phyloP scores from a whole-genome alignment of 92 coral and sea anemone species.

The Nematostella vectensis region DNA sequence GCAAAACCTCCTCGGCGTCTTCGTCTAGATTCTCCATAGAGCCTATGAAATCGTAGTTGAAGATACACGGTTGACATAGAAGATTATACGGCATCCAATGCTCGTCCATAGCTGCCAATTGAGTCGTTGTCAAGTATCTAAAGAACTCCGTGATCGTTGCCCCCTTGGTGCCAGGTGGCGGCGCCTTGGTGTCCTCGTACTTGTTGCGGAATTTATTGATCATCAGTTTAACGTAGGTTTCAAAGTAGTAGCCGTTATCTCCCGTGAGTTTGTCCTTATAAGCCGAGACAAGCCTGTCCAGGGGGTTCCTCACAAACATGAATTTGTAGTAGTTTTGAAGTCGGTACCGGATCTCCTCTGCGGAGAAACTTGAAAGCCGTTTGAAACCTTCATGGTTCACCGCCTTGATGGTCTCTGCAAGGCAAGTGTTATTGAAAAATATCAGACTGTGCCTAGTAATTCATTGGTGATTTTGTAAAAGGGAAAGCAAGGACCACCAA shows the following conservation, averaged over 20 bases:
- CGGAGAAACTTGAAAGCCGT: background rate
- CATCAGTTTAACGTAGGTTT: background rate
- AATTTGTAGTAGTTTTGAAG: slow-evolving; percentile 23
- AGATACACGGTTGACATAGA: slow-evolving; percentile 19
- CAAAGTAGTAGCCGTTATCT: slow-evolving; percentile 1
- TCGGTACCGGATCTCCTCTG: background rate
- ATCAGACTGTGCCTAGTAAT: no score
- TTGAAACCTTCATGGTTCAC: slow-evolving; percentile 1
- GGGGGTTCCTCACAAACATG: slow-evolving; percentile 27
- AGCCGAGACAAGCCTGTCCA: slow-evolving; percentile 20
- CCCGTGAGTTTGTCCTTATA: slow-evolving; percentile 13
- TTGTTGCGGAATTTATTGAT: slow-evolving; percentile 10
- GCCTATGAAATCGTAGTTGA: slow-evolving; percentile 25
- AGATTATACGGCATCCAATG: slow-evolving; percentile 22
- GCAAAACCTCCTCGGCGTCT: slow-evolving; percentile 5
- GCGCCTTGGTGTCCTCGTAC: background rate
- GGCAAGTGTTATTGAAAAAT: no score
- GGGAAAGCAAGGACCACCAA: no score
- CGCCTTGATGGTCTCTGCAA: background rate
- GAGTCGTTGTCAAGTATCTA: background rate
- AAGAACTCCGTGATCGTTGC: slow-evolving; percentile 14
- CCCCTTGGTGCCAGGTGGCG: background rate
- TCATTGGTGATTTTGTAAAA: no score
- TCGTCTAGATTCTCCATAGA: slow-evolving; percentile 4
- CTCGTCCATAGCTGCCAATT: slow-evolving; percentile 2